Evolutionary conservation across 1,140 invertebrate genomes (phyloP).

Genomic region (Trialeurodes vaporariorum): DNA sequence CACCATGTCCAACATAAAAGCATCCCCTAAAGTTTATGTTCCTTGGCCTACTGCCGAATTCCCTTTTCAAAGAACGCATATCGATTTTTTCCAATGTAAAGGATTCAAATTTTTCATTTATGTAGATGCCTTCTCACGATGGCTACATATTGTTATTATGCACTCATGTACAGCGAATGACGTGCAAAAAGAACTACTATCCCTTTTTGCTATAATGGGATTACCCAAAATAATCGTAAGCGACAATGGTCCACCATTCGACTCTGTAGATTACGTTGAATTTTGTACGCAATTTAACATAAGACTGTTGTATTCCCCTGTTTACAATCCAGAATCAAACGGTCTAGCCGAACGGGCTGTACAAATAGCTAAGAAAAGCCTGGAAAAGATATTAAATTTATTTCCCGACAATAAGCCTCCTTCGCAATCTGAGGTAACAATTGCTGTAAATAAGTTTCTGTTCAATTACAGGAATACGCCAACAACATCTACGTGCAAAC

Average conservation of each 20-base stretch:
- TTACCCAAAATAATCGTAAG: slow-evolving; percentile 11
- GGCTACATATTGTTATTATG: slow-evolving; percentile 24
- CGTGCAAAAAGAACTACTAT: not conserved
- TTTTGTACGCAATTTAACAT: slow-evolving; percentile 5
- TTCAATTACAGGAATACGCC: not conserved
- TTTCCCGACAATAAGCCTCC: too few relatives aligned
- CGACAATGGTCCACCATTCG: slow-evolving; percentile 15
- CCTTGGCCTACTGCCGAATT: not conserved
- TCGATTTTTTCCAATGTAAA: slow-evolving; percentile 18
- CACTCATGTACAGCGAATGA: slow-evolving; percentile 1
- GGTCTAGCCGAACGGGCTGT: slow-evolving; percentile 10
- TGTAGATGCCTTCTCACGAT: slow-evolving; percentile 32
- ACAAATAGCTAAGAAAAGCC: slow-evolving; percentile 10
- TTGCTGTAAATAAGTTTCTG: not conserved
- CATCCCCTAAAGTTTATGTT: not conserved
- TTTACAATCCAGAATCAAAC: slow-evolving; percentile 10
- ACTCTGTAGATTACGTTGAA: not conserved
- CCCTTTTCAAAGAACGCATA: not conserved
- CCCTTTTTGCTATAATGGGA: not conserved
- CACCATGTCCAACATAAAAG: not conserved
- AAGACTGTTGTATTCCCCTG: not conserved
- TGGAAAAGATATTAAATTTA: slow-evolving; percentile 9
- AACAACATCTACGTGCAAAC: not conserved
- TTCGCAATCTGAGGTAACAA: not conserved
- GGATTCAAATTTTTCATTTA: slow-evolving; percentile 26